Conservation (phyloP, 2,113 vertebrate genomes). For the Halichoerus grypus region DNA sequence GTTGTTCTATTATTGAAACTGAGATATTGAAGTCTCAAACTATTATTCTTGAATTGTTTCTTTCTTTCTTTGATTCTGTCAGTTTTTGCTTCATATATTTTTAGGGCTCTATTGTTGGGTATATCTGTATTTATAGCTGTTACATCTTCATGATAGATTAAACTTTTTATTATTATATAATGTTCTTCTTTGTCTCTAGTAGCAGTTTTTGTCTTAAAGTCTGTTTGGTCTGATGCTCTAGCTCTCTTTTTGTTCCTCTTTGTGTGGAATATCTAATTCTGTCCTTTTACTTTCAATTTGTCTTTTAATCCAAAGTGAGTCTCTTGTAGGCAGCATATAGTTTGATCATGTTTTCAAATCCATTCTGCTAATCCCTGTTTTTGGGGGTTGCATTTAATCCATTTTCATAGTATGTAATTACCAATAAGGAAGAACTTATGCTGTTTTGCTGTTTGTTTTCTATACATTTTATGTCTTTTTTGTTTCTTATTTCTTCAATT, state of each 20-base stretch:
- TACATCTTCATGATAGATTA: background rate
- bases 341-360: background rate
- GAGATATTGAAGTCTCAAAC: background rate
- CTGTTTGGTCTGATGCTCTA: background rate
- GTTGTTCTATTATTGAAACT: background rate
- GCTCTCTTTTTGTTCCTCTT: background rate
- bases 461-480: background rate
- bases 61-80: background rate
- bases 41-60: background rate
- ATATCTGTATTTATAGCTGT: background rate
- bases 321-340: background rate
- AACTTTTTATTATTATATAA: background rate
- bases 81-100: background rate
- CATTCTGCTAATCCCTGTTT: background rate
- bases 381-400: background rate
- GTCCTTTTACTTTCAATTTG: background rate
- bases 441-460: background rate
- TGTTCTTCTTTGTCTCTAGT: background rate
- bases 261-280: background rate
- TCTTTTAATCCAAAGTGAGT: background rate
- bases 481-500: background rate
- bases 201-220: background rate
- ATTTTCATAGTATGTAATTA: background rate
- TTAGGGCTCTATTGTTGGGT: background rate
- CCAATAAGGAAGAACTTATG: background rate